Base-by-base conservation (phyloP, 2,888 invertebrate species). In the Melitaea athalia region DNA sequence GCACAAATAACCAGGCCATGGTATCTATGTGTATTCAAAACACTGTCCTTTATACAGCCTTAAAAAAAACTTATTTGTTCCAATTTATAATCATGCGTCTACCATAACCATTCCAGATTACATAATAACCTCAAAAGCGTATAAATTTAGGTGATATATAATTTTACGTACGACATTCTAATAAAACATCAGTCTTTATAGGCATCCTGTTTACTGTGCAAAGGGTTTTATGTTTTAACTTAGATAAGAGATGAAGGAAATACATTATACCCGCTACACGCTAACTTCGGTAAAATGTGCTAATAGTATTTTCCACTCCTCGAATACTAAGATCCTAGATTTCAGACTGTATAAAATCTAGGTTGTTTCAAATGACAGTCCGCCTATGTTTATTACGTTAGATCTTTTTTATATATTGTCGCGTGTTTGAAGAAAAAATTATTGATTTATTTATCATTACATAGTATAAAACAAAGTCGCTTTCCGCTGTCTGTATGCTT, bases 171-270 rank as follows among this genome's bases (percentile, higher is more conserved):
- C 55, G n/a, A 17, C 38, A 17, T 55, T 7, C 33, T n/a, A 55
- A 33, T 55, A 55, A 64, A 64, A 64, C 59, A 64, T 24, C 33
- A 17, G 59, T 43, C 17, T 59, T 64, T 64, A 64, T 31, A 38
- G n/a, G 10, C 38, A 50, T 59, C 49, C 64, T 59, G 49, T 57
- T 64, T 64, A 42, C 59, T 59, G 49, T 59, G 42, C 12, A 50
- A 59, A 59, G 43, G 15, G 24, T n/a, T 65, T 65, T 65, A 59
- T 42, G 43, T n/a, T 59, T 65, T 6, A 50, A 59, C 14, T 52
- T 31, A 59, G 52, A 38, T 38, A 57, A 38, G 53, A 31, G 1
- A 31, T 17, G 10, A 33, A 6, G 14, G n/a, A n/a, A 14, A 11
- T 33, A 33, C 6, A 33, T 33, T 33, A 33, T 33, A 33, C 33